Conservation (phyloP, 2,888 invertebrate species). For the Auanema sp. region DNA sequence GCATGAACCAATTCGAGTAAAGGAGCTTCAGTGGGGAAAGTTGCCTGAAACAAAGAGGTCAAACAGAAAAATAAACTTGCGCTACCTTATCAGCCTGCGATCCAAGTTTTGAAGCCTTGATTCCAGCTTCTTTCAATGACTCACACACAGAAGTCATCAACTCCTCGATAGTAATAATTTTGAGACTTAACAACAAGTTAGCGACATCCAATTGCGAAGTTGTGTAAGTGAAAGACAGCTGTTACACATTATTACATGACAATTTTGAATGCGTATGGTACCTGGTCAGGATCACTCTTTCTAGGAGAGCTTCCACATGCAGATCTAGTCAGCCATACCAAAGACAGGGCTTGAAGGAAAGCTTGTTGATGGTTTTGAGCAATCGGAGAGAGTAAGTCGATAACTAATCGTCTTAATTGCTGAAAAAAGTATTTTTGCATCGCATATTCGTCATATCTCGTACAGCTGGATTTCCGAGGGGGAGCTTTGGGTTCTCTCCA, state of each 20-base stretch:
- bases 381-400: slow-evolving; percentile 82
- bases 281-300: slow-evolving; percentile 30
- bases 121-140: slow-evolving; percentile 76
- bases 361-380: slow-evolving; percentile 80
- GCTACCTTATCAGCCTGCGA: slow-evolving; percentile 32
- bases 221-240: slow-evolving; percentile 59
- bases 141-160: slow-evolving; percentile 80
- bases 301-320: slow-evolving; percentile 11
- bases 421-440: slow-evolving; percentile 63
- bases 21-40: slow-evolving; percentile 75
- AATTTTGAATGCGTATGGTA: neutral
- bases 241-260: slow-evolving; percentile 8
- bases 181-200: slow-evolving; percentile 77
- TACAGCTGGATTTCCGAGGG: slow-evolving; percentile 51
- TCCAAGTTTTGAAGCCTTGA: slow-evolving; percentile 41
- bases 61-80: no score
- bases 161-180: slow-evolving; percentile 82
- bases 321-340: slow-evolving; percentile 78
- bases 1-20: slow-evolving; percentile 81
- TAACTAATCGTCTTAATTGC: slow-evolving; percentile 77
- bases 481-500: slow-evolving; percentile 53
- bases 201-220: slow-evolving; percentile 75
- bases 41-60: slow-evolving; percentile 59
- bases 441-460: neutral
- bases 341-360: slow-evolving; percentile 80